These are phyloP conservation scores for Morinoia aosen DNA, from an alignment of 2,888 invertebrate genomes.

Conservation along the genomic window DNA sequence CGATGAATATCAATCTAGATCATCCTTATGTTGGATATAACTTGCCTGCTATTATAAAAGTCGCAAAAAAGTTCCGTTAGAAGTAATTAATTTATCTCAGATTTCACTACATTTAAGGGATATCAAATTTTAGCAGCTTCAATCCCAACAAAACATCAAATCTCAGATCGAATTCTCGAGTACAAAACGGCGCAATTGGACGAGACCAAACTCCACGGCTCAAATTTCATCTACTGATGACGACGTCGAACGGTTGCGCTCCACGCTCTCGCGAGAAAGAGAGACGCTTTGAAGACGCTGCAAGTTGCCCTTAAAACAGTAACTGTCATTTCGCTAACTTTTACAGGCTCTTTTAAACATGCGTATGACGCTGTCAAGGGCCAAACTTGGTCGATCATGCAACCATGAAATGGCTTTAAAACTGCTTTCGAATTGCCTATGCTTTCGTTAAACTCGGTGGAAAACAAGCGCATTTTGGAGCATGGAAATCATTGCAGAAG, in stretches of 20 bases:
- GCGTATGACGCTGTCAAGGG: slow-evolving; percentile 2
- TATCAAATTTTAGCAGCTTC: too few relatives aligned
- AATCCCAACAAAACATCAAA: too few relatives aligned
- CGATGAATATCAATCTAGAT: too few relatives aligned
- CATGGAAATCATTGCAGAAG: neutral
- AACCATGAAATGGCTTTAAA: neutral
- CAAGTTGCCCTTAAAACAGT: neutral
- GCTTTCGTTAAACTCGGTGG: neutral
- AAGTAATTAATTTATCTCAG: too few relatives aligned
- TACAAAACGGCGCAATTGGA: too few relatives aligned
- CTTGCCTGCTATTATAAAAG: too few relatives aligned
- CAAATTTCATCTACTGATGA: neutral
- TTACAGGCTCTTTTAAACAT: neutral
- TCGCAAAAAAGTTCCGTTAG: too few relatives aligned
- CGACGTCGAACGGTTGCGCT: neutral
- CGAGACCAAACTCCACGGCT: neutral
- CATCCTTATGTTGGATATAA: too few relatives aligned
- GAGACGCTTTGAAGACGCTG: neutral
- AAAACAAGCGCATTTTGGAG: neutral
- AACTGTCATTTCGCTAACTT: neutral
- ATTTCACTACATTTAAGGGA: too few relatives aligned
- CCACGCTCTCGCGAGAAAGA: too few relatives aligned
- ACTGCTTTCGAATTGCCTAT: neutral
- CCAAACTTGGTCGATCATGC: neutral
- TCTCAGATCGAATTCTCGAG: too few relatives aligned